These are phyloP conservation scores for Pseudachorutes palmiensis DNA, from an alignment of 1,140 invertebrate genomes.

Conservation along the genomic window DNA sequence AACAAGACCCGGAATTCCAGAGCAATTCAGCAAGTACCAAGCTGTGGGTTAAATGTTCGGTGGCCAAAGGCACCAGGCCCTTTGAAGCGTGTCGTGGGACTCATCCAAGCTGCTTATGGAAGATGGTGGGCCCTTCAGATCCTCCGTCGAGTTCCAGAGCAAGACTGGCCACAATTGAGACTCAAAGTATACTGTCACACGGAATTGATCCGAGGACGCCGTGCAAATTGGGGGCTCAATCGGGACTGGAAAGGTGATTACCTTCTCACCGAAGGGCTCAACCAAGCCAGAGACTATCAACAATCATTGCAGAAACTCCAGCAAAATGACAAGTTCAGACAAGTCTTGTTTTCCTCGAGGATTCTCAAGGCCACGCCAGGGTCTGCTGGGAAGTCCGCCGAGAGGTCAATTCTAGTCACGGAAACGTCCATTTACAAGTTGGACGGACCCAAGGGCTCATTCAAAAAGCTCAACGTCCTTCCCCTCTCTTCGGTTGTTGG, in stretches of 20 bases:
- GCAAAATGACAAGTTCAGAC: constrained; percentile 59
- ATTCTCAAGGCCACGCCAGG: constrained; percentile 36
- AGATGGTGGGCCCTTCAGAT: constrained; percentile 36
- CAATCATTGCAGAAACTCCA: constrained; percentile 60
- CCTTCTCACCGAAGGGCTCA: constrained; percentile 68
- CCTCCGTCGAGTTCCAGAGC: constrained; percentile 32
- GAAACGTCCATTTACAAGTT: constrained; percentile 82
- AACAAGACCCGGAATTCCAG: constrained; percentile 7
- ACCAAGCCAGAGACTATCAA: constrained; percentile 59
- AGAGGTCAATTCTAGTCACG: constrained; percentile 79
- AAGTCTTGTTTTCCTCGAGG: constrained; percentile 35
- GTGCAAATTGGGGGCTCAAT: constrained; percentile 70
- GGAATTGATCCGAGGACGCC: constrained; percentile 54
- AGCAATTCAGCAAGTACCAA: constrained; percentile 22
- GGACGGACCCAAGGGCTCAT: constrained; percentile 64
- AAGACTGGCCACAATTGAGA: constrained; percentile 58
- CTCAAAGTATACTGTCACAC: constrained; percentile 40
- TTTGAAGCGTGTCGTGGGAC: constrained; percentile 25
- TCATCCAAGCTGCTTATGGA: constrained; percentile 35
- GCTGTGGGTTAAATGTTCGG: constrained; percentile 28
- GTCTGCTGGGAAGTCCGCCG: constrained; percentile 61
- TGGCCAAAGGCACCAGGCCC: constrained; percentile 35
- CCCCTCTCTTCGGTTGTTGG: constrained; percentile 62
- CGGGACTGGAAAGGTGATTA: constrained; percentile 90
- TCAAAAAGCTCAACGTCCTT: constrained; percentile 77